Conservation (phyloP, 2,113 vertebrate species). For the Chaetodon trifascialis region DNA sequence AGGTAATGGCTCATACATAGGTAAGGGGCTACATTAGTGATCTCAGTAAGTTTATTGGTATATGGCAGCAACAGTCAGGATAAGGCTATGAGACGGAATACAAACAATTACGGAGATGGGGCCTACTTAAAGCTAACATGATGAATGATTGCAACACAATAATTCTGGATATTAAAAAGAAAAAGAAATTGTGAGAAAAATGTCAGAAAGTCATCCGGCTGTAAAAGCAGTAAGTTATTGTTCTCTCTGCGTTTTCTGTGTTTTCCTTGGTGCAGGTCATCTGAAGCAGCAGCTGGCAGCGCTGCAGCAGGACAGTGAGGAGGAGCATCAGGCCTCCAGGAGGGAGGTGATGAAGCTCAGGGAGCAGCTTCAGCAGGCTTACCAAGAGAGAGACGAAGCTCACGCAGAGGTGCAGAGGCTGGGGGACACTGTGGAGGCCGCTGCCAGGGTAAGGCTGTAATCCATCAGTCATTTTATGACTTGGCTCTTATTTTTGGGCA, state of each 20-base stretch:
- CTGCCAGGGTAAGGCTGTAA: conserved; percentile 74
- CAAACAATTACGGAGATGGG: background rate
- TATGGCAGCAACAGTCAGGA: background rate
- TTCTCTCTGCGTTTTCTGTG: too few species aligned
- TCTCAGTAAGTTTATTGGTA: background rate
- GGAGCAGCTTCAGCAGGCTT: conserved; percentile 71
- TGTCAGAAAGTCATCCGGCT: background rate
- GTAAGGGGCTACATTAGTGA: background rate
- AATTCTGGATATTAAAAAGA: background rate
- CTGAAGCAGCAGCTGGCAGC: conserved; percentile 68
- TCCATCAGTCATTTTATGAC: too few species aligned
- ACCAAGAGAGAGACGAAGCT: conserved; percentile 65
- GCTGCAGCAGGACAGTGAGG: conserved; percentile 38
- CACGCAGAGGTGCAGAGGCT: conserved; percentile 71
- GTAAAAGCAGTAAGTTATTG: background rate
- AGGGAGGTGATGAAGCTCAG: conserved; percentile 56
- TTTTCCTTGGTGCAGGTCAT: conserved; percentile 62
- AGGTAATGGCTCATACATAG: conserved; percentile 11
- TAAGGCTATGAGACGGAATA: background rate
- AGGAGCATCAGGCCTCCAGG: conserved; percentile 46
- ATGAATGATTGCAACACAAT: background rate
- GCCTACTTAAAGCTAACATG: background rate
- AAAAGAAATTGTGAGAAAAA: background rate
- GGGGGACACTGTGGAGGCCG: conserved; percentile 77
- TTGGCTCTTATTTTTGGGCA: too few species aligned